Evolutionary conservation across 2,888 invertebrate species (phyloP).

Genomic region (Parthenolecanium corni): DNA sequence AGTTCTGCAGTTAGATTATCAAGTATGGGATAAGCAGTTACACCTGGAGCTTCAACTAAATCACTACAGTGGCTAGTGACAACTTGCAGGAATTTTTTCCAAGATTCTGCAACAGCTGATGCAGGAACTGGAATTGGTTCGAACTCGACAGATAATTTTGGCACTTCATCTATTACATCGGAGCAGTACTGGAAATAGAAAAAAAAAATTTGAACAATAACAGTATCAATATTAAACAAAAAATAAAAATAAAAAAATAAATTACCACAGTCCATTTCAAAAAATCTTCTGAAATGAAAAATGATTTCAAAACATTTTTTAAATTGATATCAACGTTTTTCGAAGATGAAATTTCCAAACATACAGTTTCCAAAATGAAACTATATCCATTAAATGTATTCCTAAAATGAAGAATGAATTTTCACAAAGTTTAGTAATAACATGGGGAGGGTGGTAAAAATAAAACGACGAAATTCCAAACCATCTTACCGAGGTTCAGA

Average conservation of each 20-base stretch:
- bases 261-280: constrained; percentile 17
- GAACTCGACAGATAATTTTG: constrained; percentile 10
- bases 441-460: too few relatives aligned
- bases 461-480: neutral
- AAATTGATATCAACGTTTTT: constrained; percentile 14
- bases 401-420: neutral
- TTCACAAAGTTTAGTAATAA: neutral
- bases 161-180: constrained; percentile 18
- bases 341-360: constrained; percentile 15
- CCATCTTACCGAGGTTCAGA: constrained; percentile 5
- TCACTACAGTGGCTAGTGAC: constrained; percentile 8
- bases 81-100: constrained; percentile 23
- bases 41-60: neutral
- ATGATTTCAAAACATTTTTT: neutral
- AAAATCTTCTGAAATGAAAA: constrained; percentile 13
- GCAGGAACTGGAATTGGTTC: constrained; percentile 5
- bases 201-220: neutral
- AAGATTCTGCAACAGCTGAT: constrained; percentile 10
- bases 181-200: constrained; percentile 2
- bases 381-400: constrained; percentile 13
- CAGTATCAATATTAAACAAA: neutral
- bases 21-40: constrained; percentile 9
- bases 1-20: constrained; percentile 3
- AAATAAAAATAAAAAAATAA: neutral
- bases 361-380: constrained; percentile 22